phyloP scores from a whole-genome alignment of 2,797 vertebrate genomes.

The Cercopithecus neglectus region DNA sequence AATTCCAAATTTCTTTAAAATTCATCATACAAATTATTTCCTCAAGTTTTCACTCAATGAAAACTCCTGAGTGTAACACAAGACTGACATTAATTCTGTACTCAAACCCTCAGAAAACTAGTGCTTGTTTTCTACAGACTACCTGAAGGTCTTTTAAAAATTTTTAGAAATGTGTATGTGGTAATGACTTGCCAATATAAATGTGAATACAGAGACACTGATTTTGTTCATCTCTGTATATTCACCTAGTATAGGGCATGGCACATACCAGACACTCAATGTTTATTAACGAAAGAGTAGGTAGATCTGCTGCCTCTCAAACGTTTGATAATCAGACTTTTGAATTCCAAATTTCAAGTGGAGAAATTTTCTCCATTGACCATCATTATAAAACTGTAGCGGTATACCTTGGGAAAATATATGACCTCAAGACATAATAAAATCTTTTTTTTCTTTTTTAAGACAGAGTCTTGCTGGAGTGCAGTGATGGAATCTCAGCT shows the following conservation, averaged over 20 bases:
- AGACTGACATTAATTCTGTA: background rate
- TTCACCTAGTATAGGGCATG: background rate
- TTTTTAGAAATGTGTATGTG: background rate
- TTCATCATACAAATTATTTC: background rate
- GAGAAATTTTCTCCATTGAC: background rate
- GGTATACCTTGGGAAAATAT: background rate
- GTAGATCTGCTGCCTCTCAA: background rate
- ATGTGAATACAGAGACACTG: background rate
- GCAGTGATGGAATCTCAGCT: background rate
- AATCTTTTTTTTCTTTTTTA: background rate
- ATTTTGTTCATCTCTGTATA: background rate
- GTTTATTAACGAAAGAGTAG: background rate
- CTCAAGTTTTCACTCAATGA: background rate
- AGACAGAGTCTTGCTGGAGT: background rate
- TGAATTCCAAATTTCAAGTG: conserved; percentile 1
- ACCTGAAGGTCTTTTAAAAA: background rate
- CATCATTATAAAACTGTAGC: background rate
- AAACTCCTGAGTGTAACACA: background rate
- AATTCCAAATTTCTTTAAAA: background rate
- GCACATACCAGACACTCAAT: background rate
- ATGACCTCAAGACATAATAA: background rate
- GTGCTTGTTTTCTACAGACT: background rate
- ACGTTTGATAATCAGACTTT: background rate
- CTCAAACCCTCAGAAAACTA: background rate
- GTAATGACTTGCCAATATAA: background rate